phyloP scores from a whole-genome alignment of 2,888 invertebrate genomes.

The Clunio marinus region DNA sequence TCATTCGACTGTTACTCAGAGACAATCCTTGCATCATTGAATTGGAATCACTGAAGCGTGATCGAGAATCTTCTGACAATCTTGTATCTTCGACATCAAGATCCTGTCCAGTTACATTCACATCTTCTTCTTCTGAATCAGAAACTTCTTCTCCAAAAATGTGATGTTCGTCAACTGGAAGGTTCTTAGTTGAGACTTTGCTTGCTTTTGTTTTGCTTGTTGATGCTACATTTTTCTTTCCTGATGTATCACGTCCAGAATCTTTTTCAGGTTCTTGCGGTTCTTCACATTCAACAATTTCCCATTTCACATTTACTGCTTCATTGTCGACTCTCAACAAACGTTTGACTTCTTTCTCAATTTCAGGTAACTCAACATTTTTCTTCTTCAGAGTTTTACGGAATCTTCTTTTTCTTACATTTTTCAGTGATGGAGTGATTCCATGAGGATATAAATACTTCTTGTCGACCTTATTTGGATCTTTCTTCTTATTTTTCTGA shows the following conservation, averaged over 20 bases:
- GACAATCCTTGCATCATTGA: conserved; percentile 46
- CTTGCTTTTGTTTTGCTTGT: background rate
- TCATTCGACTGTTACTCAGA: conserved; percentile 42
- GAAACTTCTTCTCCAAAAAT: conserved; percentile 92
- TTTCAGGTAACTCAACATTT: conserved; percentile 94
- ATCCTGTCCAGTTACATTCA: conserved; percentile 65
- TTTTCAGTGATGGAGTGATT: conserved; percentile 91
- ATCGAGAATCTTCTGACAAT: conserved; percentile 56
- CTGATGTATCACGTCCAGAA: conserved; percentile 42
- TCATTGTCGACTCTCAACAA: conserved; percentile 88
- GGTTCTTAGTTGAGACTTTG: conserved; percentile 39
- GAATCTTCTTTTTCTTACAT: conserved; percentile 86
- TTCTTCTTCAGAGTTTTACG: conserved; percentile 95
- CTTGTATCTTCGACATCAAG: conserved; percentile 74
- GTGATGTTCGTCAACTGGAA: conserved; percentile 66
- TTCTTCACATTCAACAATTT: conserved; percentile 83
- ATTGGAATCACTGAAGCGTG: conserved; percentile 43
- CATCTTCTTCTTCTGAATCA: conserved; percentile 78
- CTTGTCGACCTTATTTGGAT: conserved; percentile 75
- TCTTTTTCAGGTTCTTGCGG: conserved; percentile 51
- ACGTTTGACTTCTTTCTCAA: conserved; percentile 95
- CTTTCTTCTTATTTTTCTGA: conserved; percentile 76
- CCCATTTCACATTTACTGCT: conserved; percentile 82
- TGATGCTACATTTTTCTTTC: conserved; percentile 34
- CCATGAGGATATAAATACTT: conserved; percentile 95